Percentiles rank a stretch among this genome's conserved stretches.
These are phyloP conservation scores for Drosophila arizonae DNA, from an alignment of 1,140 invertebrate genomes.

Conservation along the genomic window DNA sequence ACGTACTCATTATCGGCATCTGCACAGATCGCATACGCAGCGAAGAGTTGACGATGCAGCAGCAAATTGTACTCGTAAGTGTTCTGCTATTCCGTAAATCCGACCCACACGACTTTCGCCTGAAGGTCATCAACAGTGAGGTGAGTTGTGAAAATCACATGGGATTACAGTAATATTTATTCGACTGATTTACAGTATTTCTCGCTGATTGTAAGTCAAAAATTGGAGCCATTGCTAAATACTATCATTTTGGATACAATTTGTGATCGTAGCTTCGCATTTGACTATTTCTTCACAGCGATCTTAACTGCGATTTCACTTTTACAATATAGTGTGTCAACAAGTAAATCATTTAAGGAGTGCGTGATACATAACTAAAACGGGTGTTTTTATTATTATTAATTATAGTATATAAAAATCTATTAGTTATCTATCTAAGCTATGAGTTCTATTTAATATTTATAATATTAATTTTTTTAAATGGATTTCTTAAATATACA, in stretches of 20 bases:
- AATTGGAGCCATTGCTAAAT: conserved; percentile 54
- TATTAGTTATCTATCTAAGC: no score
- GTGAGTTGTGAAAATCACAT: conserved; percentile 22
- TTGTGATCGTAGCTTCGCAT: conserved; percentile 58
- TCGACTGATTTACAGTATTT: conserved; percentile 26
- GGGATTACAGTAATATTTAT: not conserved
- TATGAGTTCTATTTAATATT: no score
- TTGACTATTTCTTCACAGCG: conserved; percentile 49
- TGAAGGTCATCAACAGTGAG: conserved; percentile 46
- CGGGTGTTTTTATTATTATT: no score
- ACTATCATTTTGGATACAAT: conserved; percentile 46
- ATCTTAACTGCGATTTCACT: conserved; percentile 54
- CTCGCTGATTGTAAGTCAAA: conserved; percentile 57
- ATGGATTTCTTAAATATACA: no score
- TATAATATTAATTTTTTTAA: no score
- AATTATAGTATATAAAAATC: no score
- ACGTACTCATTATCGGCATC: conserved; percentile 50
- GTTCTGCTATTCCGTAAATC: conserved; percentile 28
- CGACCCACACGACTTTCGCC: not conserved
- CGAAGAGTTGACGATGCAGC: conserved; percentile 48
- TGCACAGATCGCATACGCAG: conserved; percentile 54
- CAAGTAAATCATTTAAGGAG: conserved; percentile 12
- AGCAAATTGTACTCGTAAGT: conserved; percentile 61
- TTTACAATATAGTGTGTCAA: conserved; percentile 50
- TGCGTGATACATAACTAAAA: conserved; percentile 13